Percentiles rank a stretch among this genome's conserved stretches.
Conservation (phyloP, 2,797 vertebrate species). For the Sebastes minor region DNA sequence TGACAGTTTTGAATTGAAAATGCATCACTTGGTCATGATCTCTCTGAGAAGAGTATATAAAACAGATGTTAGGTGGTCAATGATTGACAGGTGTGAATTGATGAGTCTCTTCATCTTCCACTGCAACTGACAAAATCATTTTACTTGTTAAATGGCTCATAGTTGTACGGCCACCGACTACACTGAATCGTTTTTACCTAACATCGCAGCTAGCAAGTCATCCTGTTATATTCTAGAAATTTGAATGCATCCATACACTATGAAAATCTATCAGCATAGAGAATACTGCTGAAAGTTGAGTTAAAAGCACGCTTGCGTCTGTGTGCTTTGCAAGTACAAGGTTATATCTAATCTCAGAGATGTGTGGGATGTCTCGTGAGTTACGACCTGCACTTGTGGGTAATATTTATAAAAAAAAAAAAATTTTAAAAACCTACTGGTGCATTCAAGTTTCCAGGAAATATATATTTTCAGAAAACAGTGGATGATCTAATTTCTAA, state of each 20-base stretch:
- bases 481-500: background rate
- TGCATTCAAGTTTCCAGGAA: background rate
- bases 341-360: constrained; percentile 1
- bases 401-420: too few species aligned
- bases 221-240: background rate
- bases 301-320: background rate
- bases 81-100: background rate
- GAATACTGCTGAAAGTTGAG: background rate
- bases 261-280: background rate
- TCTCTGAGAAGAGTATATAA: background rate
- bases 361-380: background rate
- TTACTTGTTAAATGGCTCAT: background rate
- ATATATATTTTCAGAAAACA: background rate
- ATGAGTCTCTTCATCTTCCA: background rate
- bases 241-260: background rate
- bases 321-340: constrained; percentile 4
- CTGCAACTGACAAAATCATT: background rate
- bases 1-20: background rate
- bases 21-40: background rate
- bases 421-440: background rate
- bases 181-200: background rate
- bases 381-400: background rate
- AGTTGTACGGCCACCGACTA: background rate
- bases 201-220: background rate
- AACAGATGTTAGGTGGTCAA: background rate